Evolutionary conservation across 1,140 invertebrate species (phyloP), one percentile per base, ranked within the genome.

Genomic region (Pseudomyrmex gracilis): DNA sequence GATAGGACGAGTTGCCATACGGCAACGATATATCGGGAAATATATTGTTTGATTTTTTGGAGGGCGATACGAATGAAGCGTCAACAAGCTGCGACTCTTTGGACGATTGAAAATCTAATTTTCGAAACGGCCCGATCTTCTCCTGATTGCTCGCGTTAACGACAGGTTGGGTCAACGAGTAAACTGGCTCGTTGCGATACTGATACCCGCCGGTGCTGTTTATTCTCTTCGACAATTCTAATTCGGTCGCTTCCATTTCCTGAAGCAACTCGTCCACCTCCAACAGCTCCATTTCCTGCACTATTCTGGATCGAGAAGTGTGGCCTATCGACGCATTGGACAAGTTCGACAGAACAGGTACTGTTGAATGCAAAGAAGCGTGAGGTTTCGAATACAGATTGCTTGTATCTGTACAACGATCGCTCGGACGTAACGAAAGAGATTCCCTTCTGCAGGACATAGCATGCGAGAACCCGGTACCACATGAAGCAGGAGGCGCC

Each of bases 231-330:
- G 88, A 85, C 15, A 92, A 17, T 83, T 93, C 91, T 34, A 90
- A 86, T 51, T 95, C 93, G 0, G 93, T 93, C 34, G 85, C 88
- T 60, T 95, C 94, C 90, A 95, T 93, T 80, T 95, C 92, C 66
- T 92, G 91, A 8, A 95, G 84, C 34, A 94, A 63, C 55, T 92
- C 87, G 17, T 95, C 92, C 12, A 95, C 93, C 73, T 95, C 93
- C 0, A 90, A 85, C 8, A 95, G 83, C 83, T 93, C 94, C 90
- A 95, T 92, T 20, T 94, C 90, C 20, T 90, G 90, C 22, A 91
- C 66, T 45, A 43, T 68, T 71, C 43, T 80, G 17, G 76, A 34
- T 17, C 53, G 66, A 17, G 86, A 80, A 7, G 34, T 58, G 73
- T 83, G 82, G 60, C 83, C 89, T 85, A 70, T 73, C 43, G 82